Base-by-base conservation (phyloP, 2,888 invertebrate species). In the Melanophora roralis region DNA sequence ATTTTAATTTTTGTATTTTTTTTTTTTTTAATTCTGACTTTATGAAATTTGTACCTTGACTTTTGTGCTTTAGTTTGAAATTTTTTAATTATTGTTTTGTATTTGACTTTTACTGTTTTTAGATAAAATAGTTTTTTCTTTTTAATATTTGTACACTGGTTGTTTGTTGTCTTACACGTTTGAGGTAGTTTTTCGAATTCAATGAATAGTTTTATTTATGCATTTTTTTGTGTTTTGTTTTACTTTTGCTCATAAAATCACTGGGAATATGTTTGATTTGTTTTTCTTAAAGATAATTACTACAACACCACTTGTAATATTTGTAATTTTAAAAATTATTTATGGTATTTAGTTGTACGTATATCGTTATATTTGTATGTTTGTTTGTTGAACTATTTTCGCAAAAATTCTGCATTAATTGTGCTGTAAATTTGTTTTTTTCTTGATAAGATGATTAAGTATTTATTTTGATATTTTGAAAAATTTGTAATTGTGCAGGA, bases 401-500 rank as follows among this genome's bases (percentile, higher is more conserved):
- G 43, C 67, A 67, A 57, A 49, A 81, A 65, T 45, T 68, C 68
- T 62, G 21, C 59, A 51, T 62, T 73, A 32, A 55, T 65, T 71
- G 53, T 74, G 73, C 72, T 81, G 57, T 82, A 78, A 69, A 77
- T 76, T 81, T 84, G 82, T 81, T 79, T 14, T 38, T 27, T 34
- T 57, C 45, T 77, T 36, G 40, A 62, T 80, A 78, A 69, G 81
- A 82, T 68, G n/a, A 74, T 75, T 62, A 62, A 32, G 64, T 38
- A 57, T 55, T 73, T 64, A 32, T 8, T 81, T 78, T 83, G 81
- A 81, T 75, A 78, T 83, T 81, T 83, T 68, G 62, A 84, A 85
- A 85, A 86, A 86, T 85, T 87, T 86, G 83, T 82, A 81, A 80
- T 82, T 73, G 71, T 79, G 78, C 81, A 82, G 78, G 82, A 82